Percentiles rank a stretch among this genome's conserved stretches.
Evolutionary conservation across 2,797 vertebrate species (phyloP).

Genomic region (Pampus argenteus): DNA sequence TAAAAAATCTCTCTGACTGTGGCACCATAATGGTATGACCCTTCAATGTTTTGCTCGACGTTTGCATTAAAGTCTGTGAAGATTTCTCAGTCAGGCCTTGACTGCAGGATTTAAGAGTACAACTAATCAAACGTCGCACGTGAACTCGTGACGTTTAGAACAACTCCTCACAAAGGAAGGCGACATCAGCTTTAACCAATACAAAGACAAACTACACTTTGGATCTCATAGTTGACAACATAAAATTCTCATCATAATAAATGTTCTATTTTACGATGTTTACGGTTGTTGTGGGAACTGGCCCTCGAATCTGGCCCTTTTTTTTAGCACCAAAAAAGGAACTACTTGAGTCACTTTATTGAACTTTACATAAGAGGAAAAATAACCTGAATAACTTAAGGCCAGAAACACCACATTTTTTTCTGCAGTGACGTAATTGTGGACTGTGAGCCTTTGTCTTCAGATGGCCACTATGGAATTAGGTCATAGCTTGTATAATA

Average conservation of each 20-base stretch:
- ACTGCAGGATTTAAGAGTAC: slow-evolving; percentile 22
- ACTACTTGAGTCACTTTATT: slow-evolving; percentile 33
- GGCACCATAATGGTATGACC: slow-evolving; percentile 77
- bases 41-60: not conserved
- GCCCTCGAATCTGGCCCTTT: slow-evolving; percentile 1
- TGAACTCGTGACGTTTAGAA: slow-evolving; percentile 63
- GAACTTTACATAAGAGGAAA: slow-evolving; percentile 29
- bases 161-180: slow-evolving; percentile 53
- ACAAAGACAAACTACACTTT: slow-evolving; percentile 65
- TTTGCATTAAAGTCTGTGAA: not conserved
- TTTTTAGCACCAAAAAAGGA: slow-evolving; percentile 21
- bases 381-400: slow-evolving; percentile 26
- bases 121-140: slow-evolving; percentile 54
- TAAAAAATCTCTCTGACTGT: slow-evolving; percentile 84
- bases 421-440: slow-evolving; percentile 41
- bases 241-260: slow-evolving; percentile 61
- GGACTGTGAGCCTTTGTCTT: slow-evolving; percentile 38
- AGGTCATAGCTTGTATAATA: slow-evolving; percentile 62
- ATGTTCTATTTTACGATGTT: slow-evolving; percentile 68
- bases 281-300: slow-evolving; percentile 49
- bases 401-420: slow-evolving; percentile 3
- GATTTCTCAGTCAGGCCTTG: not conserved
- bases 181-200: slow-evolving; percentile 27
- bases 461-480: slow-evolving; percentile 43
- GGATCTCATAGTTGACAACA: slow-evolving; percentile 41